These are phyloP conservation scores for Anthonomus grandis DNA, from an alignment of 1,140 invertebrate species.

Conservation along the genomic window DNA sequence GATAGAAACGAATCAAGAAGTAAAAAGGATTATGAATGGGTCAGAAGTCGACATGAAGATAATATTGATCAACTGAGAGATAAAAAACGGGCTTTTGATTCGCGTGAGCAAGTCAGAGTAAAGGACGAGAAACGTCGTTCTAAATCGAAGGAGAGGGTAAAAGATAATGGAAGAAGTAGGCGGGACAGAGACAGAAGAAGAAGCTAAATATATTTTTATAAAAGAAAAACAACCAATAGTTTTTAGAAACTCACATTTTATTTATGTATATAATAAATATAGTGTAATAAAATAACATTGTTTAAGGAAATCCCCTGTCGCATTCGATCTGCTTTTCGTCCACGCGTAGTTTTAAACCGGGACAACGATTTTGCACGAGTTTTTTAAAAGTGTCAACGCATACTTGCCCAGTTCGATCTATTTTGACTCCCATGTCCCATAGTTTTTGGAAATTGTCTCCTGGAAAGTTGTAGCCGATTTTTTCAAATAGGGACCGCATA, in stretches of 20 bases:
- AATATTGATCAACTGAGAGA: slow-evolving; percentile 23
- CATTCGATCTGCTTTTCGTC: slow-evolving; percentile 26
- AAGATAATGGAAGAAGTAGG: slow-evolving; percentile 25
- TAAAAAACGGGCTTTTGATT: slow-evolving; percentile 20
- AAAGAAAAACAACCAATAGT: background rate
- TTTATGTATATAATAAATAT: background rate
- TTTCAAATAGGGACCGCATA: slow-evolving; percentile 40
- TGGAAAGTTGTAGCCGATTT: slow-evolving; percentile 38
- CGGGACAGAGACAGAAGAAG: slow-evolving; percentile 4
- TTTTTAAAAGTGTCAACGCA: slow-evolving; percentile 44
- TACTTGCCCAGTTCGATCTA: slow-evolving; percentile 40
- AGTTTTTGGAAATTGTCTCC: slow-evolving; percentile 39
- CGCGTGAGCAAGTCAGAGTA: slow-evolving; percentile 20
- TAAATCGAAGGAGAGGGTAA: slow-evolving; percentile 25
- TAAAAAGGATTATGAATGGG: slow-evolving; percentile 28
- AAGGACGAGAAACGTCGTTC: slow-evolving; percentile 7
- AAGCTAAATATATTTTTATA: slow-evolving; percentile 3
- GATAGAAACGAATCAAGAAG: slow-evolving; percentile 13
- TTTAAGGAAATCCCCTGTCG: slow-evolving; percentile 7
- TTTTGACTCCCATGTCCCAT: slow-evolving; percentile 37
- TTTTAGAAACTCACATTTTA: background rate
- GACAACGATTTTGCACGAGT: slow-evolving; percentile 28
- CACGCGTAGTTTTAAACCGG: slow-evolving; percentile 12
- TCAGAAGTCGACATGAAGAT: slow-evolving; percentile 28
- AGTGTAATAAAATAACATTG: slow-evolving; percentile 3